Evolutionary conservation across 2,888 invertebrate genomes (phyloP).

Genomic region (Melinaea menophilus): DNA sequence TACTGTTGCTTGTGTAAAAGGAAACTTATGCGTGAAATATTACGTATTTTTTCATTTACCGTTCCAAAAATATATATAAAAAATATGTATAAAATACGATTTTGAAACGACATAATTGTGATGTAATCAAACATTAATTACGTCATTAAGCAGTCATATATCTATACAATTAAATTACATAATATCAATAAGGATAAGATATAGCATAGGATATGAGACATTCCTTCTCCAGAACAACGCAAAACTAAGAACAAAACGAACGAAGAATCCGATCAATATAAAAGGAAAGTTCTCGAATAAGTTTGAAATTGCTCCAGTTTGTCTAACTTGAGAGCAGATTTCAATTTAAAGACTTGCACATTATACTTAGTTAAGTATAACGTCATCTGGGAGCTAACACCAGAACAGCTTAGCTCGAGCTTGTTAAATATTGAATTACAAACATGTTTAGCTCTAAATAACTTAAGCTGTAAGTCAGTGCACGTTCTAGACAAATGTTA

Average conservation of each 20-base stretch:
- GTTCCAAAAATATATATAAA: no score
- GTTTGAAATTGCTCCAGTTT: constrained; percentile 33
- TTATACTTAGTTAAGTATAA: constrained; percentile 35
- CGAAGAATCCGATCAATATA: constrained; percentile 27
- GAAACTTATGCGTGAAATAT: no score
- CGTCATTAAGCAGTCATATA: background rate
- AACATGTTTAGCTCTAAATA: constrained; percentile 19
- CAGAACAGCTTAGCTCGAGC: constrained; percentile 38
- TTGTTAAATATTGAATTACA: constrained; percentile 22
- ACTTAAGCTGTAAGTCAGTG: no score
- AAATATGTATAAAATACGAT: no score
- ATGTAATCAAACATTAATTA: background rate
- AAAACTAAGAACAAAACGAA: constrained; percentile 24
- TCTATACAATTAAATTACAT: background rate
- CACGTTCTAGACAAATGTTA: no score
- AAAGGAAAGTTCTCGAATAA: constrained; percentile 39
- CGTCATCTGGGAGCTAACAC: constrained; percentile 34
- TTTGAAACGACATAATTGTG: no score
- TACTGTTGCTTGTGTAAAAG: no score
- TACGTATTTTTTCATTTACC: no score
- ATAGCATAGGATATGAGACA: background rate
- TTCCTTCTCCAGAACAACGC: background rate
- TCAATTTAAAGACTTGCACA: constrained; percentile 44
- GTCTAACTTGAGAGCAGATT: constrained; percentile 38
- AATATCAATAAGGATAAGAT: background rate